These are phyloP conservation scores for Drosophila repleta DNA, from an alignment of 1,140 invertebrate genomes.

Conservation along the genomic window DNA sequence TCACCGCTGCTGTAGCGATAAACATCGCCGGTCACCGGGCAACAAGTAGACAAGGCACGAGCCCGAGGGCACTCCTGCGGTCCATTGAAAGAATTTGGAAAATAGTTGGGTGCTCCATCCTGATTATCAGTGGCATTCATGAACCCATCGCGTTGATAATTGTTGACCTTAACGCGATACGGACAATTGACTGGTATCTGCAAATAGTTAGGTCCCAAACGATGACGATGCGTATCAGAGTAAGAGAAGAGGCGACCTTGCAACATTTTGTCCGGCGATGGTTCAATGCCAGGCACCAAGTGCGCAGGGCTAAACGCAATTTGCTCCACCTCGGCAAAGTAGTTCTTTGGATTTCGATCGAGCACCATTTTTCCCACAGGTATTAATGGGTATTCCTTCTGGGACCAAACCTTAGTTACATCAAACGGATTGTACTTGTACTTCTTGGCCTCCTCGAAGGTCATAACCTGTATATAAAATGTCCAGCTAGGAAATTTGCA, in stretches of 20 bases:
- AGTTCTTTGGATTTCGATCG: conserved; percentile 95
- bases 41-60: conserved; percentile 85
- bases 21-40: conserved; percentile 86
- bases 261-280: conserved; percentile 97
- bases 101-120: conserved; percentile 96
- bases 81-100: conserved; percentile 96
- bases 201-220: conserved; percentile 95
- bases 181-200: conserved; percentile 98
- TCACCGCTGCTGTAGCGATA: conserved; percentile 92
- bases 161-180: conserved; percentile 87
- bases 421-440: conserved; percentile 95
- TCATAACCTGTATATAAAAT: conserved; percentile 92
- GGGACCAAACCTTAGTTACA: conserved; percentile 97
- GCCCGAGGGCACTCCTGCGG: conserved; percentile 87
- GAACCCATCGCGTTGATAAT: conserved; percentile 95
- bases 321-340: conserved; percentile 98
- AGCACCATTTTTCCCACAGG: conserved; percentile 95
- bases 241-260: conserved; percentile 98
- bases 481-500: conserved; percentile 93
- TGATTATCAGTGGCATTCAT: conserved; percentile 88
- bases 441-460: conserved; percentile 88
- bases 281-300: conserved; percentile 95
- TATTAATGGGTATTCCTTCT: conserved; percentile 95
- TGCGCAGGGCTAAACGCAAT: conserved; percentile 96
- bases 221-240: conserved; percentile 96